Percentiles rank a stretch among this genome's conserved stretches.
phyloP scores from a whole-genome alignment of 2,113 vertebrate species.

The rabbit (Oryctolagus cuniculus) region DNA sequence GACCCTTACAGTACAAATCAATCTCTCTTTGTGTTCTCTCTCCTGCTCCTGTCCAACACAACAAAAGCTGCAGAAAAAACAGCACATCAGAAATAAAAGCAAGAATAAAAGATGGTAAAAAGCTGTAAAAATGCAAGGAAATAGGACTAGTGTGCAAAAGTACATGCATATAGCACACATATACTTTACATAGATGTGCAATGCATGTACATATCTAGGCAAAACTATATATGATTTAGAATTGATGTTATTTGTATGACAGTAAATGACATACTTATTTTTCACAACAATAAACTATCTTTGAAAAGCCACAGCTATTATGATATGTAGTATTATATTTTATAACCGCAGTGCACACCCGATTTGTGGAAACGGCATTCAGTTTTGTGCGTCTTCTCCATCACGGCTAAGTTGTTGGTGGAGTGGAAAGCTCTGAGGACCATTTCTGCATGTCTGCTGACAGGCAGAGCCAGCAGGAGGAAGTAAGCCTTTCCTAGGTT shows the following conservation, averaged over 20 bases:
- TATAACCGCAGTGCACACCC: not conserved
- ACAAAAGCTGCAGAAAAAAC: not conserved
- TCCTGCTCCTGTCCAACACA: not conserved
- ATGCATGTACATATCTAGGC: not conserved
- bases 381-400: not conserved
- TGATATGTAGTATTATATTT: not conserved
- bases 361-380: conserved; percentile 45
- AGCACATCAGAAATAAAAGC: not conserved
- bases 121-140: not conserved
- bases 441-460: conserved; percentile 51
- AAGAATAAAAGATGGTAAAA: not conserved
- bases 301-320: not conserved
- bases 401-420: not conserved
- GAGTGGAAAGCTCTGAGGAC: not conserved
- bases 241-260: not conserved
- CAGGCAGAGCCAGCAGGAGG: not conserved
- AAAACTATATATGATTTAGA: not conserved
- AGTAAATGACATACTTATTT: not conserved
- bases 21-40: not conserved
- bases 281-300: not conserved
- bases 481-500: not conserved
- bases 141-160: no score
- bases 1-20: not conserved
- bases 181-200: not conserved
- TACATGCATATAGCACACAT: fast-evolving